Evolutionary conservation across 1,140 invertebrate species (phyloP).

Genomic region (Xylocopa sonorina): DNA sequence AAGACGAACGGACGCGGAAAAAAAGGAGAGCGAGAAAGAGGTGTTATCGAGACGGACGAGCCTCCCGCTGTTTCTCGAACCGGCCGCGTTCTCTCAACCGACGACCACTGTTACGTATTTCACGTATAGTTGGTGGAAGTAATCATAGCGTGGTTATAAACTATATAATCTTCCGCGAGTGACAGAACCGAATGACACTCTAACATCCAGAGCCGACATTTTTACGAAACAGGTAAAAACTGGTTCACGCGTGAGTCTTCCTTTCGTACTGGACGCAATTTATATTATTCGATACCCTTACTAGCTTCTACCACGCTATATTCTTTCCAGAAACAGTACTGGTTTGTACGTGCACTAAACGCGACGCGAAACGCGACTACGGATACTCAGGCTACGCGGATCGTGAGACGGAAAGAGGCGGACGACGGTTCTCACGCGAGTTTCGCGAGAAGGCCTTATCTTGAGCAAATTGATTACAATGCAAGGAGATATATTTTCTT

Average conservation of each 20-base stretch:
- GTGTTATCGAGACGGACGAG: slow-evolving; percentile 36
- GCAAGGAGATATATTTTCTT: not conserved
- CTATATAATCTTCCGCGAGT: too few species aligned
- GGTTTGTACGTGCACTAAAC: not conserved
- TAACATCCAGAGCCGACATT: too few species aligned
- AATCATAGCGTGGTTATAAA: too few species aligned
- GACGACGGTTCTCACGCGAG: not conserved
- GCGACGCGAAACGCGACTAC: not conserved
- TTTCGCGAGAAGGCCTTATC: too few species aligned
- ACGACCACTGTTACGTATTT: slow-evolving; percentile 13
- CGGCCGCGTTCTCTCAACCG: not conserved
- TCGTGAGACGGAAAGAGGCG: not conserved
- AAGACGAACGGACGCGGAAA: slow-evolving; percentile 27
- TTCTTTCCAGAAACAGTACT: too few species aligned
- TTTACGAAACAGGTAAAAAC: too few species aligned
- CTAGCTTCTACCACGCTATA: too few species aligned
- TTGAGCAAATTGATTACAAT: not conserved
- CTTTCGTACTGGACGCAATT: too few species aligned
- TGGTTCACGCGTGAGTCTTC: too few species aligned
- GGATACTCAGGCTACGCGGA: not conserved
- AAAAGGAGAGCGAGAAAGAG: slow-evolving; percentile 31
- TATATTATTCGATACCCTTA: too few species aligned
- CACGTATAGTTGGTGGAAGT: too few species aligned
- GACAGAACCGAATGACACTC: too few species aligned
- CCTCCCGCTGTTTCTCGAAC: slow-evolving; percentile 27